Evolutionary conservation across 2,113 vertebrate genomes (phyloP), one percentile per base, ranked within the genome.

Genomic region (Rhea americana): DNA sequence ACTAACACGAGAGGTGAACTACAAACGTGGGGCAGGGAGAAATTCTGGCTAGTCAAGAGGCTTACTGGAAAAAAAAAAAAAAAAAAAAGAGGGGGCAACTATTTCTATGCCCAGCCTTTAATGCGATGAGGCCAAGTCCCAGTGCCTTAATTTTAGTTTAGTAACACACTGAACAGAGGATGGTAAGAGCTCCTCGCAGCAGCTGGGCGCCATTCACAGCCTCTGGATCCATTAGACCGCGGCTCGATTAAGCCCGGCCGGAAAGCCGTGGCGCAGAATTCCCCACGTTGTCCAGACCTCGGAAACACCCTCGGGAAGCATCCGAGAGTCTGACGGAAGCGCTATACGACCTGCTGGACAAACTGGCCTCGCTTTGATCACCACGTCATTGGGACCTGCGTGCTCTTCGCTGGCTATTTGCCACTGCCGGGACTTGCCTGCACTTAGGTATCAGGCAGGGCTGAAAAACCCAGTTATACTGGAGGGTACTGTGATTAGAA

Each of bases 331-430:
- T 17, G 19, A 35, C 6, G 11, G 9, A 63, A 35, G 62, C 0
- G 1, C 32, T 50, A 35, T 43, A 22, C 13, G 8, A 62, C 41
- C 2, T 17, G 32, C 1, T 21, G 51, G 32, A 9, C n/a, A 75
- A 24, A 43, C 45, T 4, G 35, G 56, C 13, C 67, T 70, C 45
- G 3, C 20, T 6, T 10, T 14, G 2, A 7, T 1, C 28, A 4
- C 6, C 0, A 30, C 45, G 3, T 21, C 45, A 15, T 17, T 11
- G 0, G 1, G 39, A 13, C 50, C 12, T 4, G 14, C n/a, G 30
- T 1, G 13, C 68, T 5, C 1, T 0, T 2, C 4, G 0, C 39
- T 1, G 21, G 17, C 16, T 61, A 1, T 48, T 21, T 24, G n/a
- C 61, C 50, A 1, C 41, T 79, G 39, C n/a, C 4, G 25, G 45